Evolutionary conservation across 1,140 invertebrate species (phyloP).

Genomic region (Aradophagus sp.): DNA sequence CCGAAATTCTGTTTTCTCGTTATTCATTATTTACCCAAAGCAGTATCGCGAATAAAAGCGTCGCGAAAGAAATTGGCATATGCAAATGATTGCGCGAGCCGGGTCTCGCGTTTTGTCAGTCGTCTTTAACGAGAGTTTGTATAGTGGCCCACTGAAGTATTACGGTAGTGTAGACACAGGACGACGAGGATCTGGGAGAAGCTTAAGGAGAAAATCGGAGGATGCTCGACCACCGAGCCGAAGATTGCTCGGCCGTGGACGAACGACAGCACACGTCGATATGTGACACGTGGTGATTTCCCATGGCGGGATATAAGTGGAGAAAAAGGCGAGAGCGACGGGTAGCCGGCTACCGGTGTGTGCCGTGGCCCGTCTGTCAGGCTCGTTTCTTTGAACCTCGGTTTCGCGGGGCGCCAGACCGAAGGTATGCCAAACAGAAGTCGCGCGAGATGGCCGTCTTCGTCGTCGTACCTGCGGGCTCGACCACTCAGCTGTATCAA

Average conservation of each 20-base stretch:
- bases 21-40: too few species aligned
- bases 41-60: too few species aligned
- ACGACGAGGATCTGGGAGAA: too few species aligned
- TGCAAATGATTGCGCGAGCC: too few species aligned
- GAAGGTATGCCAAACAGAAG: conserved; percentile 74
- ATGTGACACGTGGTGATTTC: conserved; percentile 39
- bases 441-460: conserved; percentile 56
- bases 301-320: conserved; percentile 4
- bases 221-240: background rate
- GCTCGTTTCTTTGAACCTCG: conserved; percentile 33
- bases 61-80: too few species aligned
- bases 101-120: too few species aligned
- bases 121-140: too few species aligned
- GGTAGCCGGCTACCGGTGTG: conserved; percentile 33
- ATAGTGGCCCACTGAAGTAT: too few species aligned
- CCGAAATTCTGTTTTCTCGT: too few species aligned
- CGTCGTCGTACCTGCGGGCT: conserved; percentile 65
- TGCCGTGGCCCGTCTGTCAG: conserved; percentile 30
- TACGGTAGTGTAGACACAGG: too few species aligned
- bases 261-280: conserved; percentile 22
- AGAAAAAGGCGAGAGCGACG: conserved; percentile 17
- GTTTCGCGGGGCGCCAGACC: conserved; percentile 36
- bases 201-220: too few species aligned
- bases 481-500: conserved; percentile 76
- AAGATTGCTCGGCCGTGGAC: conserved; percentile 28